phyloP scores from a whole-genome alignment of 2,888 invertebrate species.

The Protophormia terraenovae region DNA sequence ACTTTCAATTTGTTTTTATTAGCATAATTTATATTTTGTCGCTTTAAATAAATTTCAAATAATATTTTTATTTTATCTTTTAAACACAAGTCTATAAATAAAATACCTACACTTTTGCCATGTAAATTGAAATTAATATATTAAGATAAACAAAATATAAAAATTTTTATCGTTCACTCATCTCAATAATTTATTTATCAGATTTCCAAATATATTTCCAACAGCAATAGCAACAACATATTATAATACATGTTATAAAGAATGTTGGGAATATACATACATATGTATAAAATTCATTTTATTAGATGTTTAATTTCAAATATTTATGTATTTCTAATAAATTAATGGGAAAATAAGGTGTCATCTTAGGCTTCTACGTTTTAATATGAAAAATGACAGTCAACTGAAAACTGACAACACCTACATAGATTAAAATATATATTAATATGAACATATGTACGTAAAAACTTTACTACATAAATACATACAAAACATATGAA shows the following conservation, averaged over 20 bases:
- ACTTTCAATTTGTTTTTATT: background rate
- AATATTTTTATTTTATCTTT: background rate
- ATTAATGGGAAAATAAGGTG: slow-evolving; percentile 19
- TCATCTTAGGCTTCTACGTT: background rate
- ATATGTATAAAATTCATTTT: background rate
- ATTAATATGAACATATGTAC: background rate
- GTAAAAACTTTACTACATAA: background rate
- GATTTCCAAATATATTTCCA: background rate
- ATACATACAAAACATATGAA: background rate
- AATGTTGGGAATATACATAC: background rate
- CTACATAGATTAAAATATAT: background rate
- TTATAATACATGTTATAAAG: background rate
- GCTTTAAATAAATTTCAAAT: background rate
- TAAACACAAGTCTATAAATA: slow-evolving; percentile 10
- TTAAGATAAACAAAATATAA: background rate
- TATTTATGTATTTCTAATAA: slow-evolving; percentile 27
- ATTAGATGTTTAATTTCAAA: slow-evolving; percentile 5
- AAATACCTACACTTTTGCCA: slow-evolving; percentile 11
- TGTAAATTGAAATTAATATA: slow-evolving; percentile 5
- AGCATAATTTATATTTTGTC: background rate
- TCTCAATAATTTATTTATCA: slow-evolving; percentile 20
- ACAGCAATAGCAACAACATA: no score
- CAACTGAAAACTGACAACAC: background rate
- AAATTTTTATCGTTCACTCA: slow-evolving; percentile 18
- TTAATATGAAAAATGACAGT: background rate